A percentile compares a stretch with the other conserved stretches of the same genome.
These are phyloP conservation scores for Tylochromis polylepis DNA, from an alignment of 2,113 vertebrate species.

Conservation along the genomic window DNA sequence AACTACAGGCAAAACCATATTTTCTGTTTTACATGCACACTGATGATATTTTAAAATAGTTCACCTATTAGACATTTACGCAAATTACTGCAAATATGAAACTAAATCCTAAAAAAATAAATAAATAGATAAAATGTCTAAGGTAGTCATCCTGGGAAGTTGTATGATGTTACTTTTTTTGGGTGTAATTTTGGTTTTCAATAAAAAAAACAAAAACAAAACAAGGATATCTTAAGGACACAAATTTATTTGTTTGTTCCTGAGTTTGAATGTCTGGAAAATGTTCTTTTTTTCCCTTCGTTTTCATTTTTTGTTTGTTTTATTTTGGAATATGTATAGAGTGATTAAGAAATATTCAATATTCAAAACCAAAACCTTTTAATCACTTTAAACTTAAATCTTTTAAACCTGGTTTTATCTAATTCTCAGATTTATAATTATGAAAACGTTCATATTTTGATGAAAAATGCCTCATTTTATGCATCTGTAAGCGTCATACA, in stretches of 20 bases:
- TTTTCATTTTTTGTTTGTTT: too few species aligned
- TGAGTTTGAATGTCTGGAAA: neutral
- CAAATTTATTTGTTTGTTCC: neutral
- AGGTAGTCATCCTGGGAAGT: neutral
- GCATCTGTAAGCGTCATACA: neutral
- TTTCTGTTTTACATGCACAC: neutral
- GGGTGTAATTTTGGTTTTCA: neutral
- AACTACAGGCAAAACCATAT: neutral
- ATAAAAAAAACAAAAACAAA: neutral
- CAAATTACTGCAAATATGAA: neutral
- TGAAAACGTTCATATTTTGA: neutral
- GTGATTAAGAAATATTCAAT: neutral
- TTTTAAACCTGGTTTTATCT: neutral
- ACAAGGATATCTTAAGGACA: accelerated
- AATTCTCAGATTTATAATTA: neutral
- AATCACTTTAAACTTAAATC: neutral
- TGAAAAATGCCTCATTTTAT: neutral
- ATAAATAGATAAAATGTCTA: neutral
- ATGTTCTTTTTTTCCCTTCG: too few species aligned
- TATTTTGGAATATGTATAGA: neutral
- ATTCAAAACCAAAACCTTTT: neutral
- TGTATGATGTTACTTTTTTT: neutral
- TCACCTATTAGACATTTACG: neutral
- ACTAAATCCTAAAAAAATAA: neutral
- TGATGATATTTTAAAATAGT: neutral